phyloP scores from a whole-genome alignment of 2,113 vertebrate species.

The Nesogale talazaci region DNA sequence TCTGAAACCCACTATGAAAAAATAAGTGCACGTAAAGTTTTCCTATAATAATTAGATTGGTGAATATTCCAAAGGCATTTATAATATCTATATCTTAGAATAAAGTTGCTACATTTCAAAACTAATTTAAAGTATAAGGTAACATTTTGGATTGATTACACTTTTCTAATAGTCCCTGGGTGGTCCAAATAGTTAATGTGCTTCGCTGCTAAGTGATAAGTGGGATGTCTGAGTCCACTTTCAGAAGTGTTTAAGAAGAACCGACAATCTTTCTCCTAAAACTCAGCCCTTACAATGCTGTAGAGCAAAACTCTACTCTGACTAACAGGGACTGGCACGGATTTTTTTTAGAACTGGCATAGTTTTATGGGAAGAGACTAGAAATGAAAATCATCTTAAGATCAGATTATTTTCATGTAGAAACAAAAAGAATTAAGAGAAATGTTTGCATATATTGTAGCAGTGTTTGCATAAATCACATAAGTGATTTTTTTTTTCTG shows the following conservation, averaged over 20 bases:
- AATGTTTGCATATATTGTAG: too few relatives aligned
- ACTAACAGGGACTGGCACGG: neutral
- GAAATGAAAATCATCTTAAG: neutral
- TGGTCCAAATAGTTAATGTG: neutral
- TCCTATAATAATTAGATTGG: neutral
- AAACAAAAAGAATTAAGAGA: too few relatives aligned
- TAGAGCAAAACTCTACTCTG: neutral
- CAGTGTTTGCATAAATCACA: too few relatives aligned
- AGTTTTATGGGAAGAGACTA: neutral
- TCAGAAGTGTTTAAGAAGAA: neutral
- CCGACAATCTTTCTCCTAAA: neutral
- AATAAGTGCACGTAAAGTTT: neutral
- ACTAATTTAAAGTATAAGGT: neutral
- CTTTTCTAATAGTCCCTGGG: neutral
- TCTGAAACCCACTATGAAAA: neutral
- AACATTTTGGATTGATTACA: neutral
- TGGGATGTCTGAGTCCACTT: neutral
- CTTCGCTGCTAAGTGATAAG: neutral
- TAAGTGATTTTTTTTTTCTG: slow-evolving; percentile 24
- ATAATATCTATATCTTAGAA: neutral
- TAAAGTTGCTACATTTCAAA: neutral
- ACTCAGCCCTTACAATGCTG: too few relatives aligned
- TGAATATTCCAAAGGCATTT: neutral
- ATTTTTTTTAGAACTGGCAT: too few relatives aligned
- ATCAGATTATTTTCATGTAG: neutral